Percentiles rank a stretch among this genome's conserved stretches.
Evolutionary conservation across 2,113 vertebrate genomes (phyloP).

Genomic region (Zosterops borbonicus): DNA sequence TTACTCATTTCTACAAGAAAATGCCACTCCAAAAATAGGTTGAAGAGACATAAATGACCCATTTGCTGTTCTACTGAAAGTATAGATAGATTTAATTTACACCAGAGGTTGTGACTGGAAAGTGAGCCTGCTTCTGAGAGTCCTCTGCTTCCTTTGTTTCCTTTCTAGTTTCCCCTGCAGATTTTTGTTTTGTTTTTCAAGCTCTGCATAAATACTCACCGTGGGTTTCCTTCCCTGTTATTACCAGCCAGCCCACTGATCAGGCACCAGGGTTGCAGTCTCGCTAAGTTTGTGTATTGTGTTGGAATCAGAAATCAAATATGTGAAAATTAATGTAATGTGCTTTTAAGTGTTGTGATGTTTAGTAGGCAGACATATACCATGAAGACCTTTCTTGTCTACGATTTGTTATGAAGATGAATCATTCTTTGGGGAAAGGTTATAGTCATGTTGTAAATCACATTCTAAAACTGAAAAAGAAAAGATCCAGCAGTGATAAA

Average conservation of each 20-base stretch:
- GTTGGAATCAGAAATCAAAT: neutral
- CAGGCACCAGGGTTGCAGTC: neutral
- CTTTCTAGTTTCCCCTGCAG: neutral
- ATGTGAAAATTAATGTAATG: neutral
- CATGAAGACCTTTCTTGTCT: constrained; percentile 21
- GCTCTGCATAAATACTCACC: neutral
- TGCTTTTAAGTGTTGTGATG: neutral
- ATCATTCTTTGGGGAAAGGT: constrained; percentile 44
- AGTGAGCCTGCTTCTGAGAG: neutral
- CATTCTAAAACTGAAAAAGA: neutral
- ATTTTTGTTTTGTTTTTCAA: neutral
- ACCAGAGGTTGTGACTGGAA: neutral
- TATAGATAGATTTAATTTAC: neutral
- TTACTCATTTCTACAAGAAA: neutral
- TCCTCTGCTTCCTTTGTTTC: neutral
- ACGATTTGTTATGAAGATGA: constrained; percentile 25
- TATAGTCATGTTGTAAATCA: constrained; percentile 17
- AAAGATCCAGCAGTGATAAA: constrained; percentile 27
- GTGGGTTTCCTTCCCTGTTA: neutral
- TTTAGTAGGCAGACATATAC: neutral
- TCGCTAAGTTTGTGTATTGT: neutral
- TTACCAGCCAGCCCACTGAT: neutral
- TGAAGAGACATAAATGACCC: neutral
- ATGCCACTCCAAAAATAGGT: neutral
- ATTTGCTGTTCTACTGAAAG: neutral